Conservation (phyloP, 1,140 invertebrate species). For the Meloidogyne hapla region DNA sequence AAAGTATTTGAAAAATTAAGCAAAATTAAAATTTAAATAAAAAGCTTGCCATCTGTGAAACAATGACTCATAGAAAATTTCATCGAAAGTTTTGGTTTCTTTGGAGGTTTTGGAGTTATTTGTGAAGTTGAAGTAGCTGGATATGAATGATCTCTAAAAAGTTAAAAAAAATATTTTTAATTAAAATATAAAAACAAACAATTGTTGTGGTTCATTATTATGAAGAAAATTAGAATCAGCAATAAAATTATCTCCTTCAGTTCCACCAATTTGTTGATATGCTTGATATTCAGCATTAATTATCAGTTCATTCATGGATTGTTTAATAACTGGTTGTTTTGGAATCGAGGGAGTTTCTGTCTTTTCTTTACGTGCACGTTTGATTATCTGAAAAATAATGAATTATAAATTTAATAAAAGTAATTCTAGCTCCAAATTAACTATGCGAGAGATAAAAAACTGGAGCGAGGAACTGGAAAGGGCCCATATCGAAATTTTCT, state of each 20-base stretch:
- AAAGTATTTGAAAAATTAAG: too few species aligned
- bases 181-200: background rate
- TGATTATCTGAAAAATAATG: background rate
- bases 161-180: background rate
- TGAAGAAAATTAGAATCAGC: background rate
- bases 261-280: background rate
- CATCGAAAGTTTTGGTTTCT: background rate
- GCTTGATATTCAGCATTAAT: conserved; percentile 5
- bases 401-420: too few species aligned
- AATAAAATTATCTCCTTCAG: background rate
- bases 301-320: background rate
- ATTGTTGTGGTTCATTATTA: background rate
- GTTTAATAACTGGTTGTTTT: background rate
- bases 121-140: background rate
- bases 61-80: background rate
- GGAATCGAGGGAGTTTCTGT: background rate
- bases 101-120: background rate
- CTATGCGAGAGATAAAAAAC: too few species aligned
- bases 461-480: too few species aligned
- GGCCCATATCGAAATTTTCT: too few species aligned
- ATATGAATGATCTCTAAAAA: background rate
- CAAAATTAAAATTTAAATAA: too few species aligned
- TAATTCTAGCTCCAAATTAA: too few species aligned
- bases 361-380: conserved; percentile 2
- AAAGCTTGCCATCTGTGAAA: background rate